These are phyloP conservation scores for Melanotus villosus DNA, from an alignment of 2,888 invertebrate species.

Conservation along the genomic window DNA sequence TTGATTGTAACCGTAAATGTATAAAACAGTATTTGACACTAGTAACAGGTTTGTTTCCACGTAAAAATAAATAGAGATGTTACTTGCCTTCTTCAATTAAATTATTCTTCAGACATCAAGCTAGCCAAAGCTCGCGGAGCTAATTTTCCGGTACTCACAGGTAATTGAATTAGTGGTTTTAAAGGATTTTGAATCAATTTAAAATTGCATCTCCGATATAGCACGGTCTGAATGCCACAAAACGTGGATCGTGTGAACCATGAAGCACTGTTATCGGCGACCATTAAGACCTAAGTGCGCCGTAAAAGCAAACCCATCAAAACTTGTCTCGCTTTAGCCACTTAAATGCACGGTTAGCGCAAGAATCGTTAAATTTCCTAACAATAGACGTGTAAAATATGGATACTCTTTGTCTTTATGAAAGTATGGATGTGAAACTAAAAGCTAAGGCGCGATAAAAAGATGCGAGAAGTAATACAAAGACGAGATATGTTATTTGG, in stretches of 20 bases:
- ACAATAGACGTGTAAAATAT: conserved; percentile 38
- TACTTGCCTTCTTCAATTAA: not conserved
- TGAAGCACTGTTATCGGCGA: conserved; percentile 58
- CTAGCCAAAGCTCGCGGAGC: not conserved
- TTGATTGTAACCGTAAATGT: no score
- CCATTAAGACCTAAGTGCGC: conserved; percentile 63
- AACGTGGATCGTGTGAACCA: conserved; percentile 48
- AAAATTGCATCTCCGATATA: conserved; percentile 34
- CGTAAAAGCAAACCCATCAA: conserved; percentile 65
- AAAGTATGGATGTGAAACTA: not conserved
- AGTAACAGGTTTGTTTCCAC: no score
- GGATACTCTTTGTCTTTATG: conserved; percentile 15
- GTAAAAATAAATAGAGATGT: not conserved
- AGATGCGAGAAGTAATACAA: not conserved
- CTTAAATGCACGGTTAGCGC: conserved; percentile 60
- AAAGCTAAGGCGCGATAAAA: not conserved
- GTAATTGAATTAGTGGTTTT: conserved; percentile 36
- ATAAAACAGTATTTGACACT: no score
- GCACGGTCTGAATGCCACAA: conserved; percentile 32
- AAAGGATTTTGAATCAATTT: conserved; percentile 31
- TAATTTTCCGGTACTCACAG: conserved; percentile 21
- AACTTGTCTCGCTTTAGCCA: conserved; percentile 63
- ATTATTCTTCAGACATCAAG: not conserved
- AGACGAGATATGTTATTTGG: no score
- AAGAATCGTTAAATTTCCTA: conserved; percentile 44